These are phyloP conservation scores for Panthera uncia DNA, from an alignment of 2,113 vertebrate genomes.

Conservation along the genomic window DNA sequence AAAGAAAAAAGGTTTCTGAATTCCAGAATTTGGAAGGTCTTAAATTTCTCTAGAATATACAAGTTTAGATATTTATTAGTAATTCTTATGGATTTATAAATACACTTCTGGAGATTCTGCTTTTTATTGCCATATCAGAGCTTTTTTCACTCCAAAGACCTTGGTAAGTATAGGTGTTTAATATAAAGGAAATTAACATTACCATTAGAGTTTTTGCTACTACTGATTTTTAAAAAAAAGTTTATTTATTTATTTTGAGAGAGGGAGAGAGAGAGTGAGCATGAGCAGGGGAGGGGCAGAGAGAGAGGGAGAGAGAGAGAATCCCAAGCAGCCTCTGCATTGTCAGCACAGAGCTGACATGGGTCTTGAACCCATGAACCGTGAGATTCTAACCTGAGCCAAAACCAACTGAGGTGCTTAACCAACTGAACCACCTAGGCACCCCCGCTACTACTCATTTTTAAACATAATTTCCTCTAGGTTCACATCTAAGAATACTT, in stretches of 20 bases:
- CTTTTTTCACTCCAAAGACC: neutral
- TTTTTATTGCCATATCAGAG: neutral
- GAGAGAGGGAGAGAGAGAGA: no score
- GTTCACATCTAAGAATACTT: neutral
- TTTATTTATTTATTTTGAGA: no score
- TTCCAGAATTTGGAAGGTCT: slow-evolving; percentile 2
- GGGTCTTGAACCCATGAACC: no score
- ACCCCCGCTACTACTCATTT: neutral
- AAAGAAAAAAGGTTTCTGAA: neutral
- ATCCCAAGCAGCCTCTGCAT: no score
- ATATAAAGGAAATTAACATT: slow-evolving; percentile 25
- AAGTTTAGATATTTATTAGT: neutral
- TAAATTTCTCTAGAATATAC: neutral
- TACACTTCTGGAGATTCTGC: neutral
- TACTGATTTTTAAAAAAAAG: neutral
- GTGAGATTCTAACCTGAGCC: no score
- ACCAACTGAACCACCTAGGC: no score
- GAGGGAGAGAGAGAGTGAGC: no score
- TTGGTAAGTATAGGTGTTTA: neutral
- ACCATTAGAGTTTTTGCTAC: neutral
- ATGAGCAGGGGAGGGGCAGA: no score
- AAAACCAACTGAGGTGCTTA: no score
- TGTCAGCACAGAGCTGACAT: no score
- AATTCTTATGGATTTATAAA: neutral
- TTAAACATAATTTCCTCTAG: neutral